Base-by-base conservation (phyloP, 2,888 invertebrate genomes). In the Polymixis lichenea region DNA sequence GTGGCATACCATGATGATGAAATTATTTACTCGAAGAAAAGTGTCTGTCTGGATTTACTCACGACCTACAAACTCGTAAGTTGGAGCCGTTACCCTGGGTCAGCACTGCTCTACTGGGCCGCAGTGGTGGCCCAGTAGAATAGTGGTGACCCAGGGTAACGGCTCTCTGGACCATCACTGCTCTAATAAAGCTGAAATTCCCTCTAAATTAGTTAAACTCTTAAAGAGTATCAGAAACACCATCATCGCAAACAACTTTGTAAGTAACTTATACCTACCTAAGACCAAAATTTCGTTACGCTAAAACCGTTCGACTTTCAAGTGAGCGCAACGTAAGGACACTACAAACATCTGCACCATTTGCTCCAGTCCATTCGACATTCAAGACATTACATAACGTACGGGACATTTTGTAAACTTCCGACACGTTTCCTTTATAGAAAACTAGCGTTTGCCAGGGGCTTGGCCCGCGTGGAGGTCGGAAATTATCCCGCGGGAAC, bases 321-420 rank as follows among this genome's bases (percentile, higher is more conserved):
- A 72, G 70, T 28, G 72, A 69, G 43, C 73, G 61, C 53, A 32
- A 46, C 71, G 62, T 65, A 77, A 83, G 86, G 82, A 65, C 72
- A 77, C 65, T 80, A 75, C 77, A 85, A 76, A 82, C 68, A 74
- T 77, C 77, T 77, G 74, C 78, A 78, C 87, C 77, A 86, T 84
- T 86, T 86, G 76, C 74, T 64, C 60, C 53, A 28, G 65, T 72
- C 73, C 70, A 87, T 78, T 71, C 60, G 61, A 53, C 76, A 66
- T 49, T 56, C 56, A 28, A 49, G 53, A 72, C 67, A 70, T 84
- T 74, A 77, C 64, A 78, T 73, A 56, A 56, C 28, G 49, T 55
- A 62, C 69, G 2, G 28, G 32, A 51, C 60, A 71, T 75, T 80
- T 71, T 74, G 56, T 80, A 74, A 74, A 51, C 61, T 49, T 66